These are phyloP conservation scores for Aplidium turbinatum DNA, from an alignment of 23 tunicate genomes.

Conservation along the genomic window DNA sequence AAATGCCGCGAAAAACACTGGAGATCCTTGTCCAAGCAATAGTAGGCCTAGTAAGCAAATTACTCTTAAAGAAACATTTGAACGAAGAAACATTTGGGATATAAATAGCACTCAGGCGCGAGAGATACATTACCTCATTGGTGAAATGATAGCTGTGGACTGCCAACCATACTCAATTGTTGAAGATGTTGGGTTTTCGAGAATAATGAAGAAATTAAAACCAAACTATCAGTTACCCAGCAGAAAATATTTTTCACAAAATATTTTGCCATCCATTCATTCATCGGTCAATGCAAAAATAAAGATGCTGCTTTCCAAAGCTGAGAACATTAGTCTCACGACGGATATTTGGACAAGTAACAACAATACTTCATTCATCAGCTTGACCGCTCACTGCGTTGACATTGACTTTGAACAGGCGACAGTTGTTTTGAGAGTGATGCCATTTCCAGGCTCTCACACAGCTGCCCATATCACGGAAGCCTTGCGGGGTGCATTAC, in stretches of 20 bases:
- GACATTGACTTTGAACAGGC: constrained; percentile 6
- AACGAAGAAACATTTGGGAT: constrained; percentile 25
- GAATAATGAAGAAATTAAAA: constrained; percentile 11
- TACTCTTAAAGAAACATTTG: constrained; percentile 18
- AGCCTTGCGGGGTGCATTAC: constrained; percentile 7
- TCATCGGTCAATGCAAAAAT: constrained; percentile 12
- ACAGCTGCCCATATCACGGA: constrained; percentile 30
- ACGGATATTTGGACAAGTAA: constrained; percentile 38
- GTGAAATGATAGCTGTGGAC: constrained; percentile 38
- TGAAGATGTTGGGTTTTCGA: constrained; percentile 25
- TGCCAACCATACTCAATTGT: constrained; percentile 35
- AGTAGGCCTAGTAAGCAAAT: too few species aligned
- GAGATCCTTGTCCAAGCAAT: too few species aligned
- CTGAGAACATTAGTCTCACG: constrained; percentile 34
- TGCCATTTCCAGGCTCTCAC: constrained; percentile 24
- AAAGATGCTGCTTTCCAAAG: constrained; percentile 5
- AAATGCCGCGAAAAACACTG: too few species aligned
- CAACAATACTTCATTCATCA: constrained; percentile 29
- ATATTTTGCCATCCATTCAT: constrained; percentile 14
- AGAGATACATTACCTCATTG: neutral
- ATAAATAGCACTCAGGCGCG: neutral
- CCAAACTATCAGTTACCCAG: constrained; percentile 28
- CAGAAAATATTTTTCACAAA: constrained; percentile 18
- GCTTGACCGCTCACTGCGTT: constrained; percentile 26
- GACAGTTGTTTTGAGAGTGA: constrained; percentile 24